Evolutionary conservation across 2,888 invertebrate species (phyloP).

Genomic region (Cosmia trapezina): DNA sequence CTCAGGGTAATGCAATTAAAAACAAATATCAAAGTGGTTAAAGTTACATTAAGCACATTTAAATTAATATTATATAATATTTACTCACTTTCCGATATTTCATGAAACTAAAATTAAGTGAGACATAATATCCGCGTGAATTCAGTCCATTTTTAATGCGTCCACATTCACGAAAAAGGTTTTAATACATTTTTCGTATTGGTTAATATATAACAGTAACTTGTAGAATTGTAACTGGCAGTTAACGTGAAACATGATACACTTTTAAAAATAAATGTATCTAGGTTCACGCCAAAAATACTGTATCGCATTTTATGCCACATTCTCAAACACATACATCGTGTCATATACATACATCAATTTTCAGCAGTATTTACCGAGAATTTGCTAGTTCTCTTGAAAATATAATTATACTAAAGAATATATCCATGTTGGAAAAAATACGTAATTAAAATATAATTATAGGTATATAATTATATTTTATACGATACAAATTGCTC

Average conservation of each 20-base stretch:
- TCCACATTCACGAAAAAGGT: constrained; percentile 21
- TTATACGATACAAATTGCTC: too few species aligned
- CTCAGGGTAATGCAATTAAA: not conserved
- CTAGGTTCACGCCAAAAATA: constrained; percentile 43
- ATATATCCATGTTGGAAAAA: not conserved
- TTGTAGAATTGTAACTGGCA: constrained; percentile 58
- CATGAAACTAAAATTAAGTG: constrained; percentile 19
- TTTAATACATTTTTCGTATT: constrained; percentile 46
- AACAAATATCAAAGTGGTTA: not conserved
- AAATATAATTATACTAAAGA: not conserved
- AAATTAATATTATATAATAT: too few species aligned
- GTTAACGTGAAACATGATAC: constrained; percentile 60
- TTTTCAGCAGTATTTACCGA: constrained; percentile 2
- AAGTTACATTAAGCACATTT: not conserved
- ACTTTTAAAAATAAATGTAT: constrained; percentile 59
- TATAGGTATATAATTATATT: too few species aligned
- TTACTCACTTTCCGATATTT: not conserved
- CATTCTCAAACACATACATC: constrained; percentile 20
- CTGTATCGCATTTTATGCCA: constrained; percentile 21
- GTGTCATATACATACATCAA: not conserved
- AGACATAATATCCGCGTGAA: constrained; percentile 7
- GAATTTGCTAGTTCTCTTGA: not conserved
- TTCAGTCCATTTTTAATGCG: constrained; percentile 5
- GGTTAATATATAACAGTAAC: constrained; percentile 60
- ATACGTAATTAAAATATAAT: constrained; percentile 5